A percentile compares a stretch with the other conserved stretches of the same genome.
These are phyloP conservation scores for Caenorhabditis sp. DNA, from an alignment of 2,888 invertebrate species.

Conservation along the genomic window DNA sequence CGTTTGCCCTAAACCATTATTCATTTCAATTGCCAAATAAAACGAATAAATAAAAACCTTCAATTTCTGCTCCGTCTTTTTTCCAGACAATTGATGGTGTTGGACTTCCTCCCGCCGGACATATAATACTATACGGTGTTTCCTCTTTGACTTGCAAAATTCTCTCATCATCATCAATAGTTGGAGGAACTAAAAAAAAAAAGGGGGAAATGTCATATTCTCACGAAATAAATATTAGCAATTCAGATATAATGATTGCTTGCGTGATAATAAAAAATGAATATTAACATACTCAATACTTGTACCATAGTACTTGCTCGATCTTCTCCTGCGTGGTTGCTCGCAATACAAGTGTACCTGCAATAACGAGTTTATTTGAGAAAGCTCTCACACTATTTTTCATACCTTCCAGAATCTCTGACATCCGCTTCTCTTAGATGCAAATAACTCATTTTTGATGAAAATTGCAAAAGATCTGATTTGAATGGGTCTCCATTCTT, in stretches of 20 bases:
- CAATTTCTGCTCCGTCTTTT: slow-evolving; percentile 53
- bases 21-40: neutral
- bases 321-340: slow-evolving; percentile 75
- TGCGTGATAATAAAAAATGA: slow-evolving; percentile 20
- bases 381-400: no score
- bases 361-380: no score
- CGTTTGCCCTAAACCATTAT: neutral
- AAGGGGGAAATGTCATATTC: no score
- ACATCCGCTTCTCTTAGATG: slow-evolving; percentile 58
- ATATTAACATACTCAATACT: slow-evolving; percentile 75
- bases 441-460: slow-evolving; percentile 51
- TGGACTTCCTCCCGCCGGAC: slow-evolving; percentile 75
- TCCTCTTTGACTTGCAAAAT: slow-evolving; percentile 72
- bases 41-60: neutral
- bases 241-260: slow-evolving; percentile 18
- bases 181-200: slow-evolving; percentile 72
- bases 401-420: slow-evolving; percentile 56
- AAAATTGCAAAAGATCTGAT: slow-evolving; percentile 49
- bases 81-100: slow-evolving; percentile 75
- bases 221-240: neutral
- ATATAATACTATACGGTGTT: slow-evolving; percentile 74
- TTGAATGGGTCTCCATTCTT: slow-evolving; percentile 75
- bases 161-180: slow-evolving; percentile 69
- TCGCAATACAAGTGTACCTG: slow-evolving; percentile 76
- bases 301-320: slow-evolving; percentile 75